Conservation (phyloP, 1,140 invertebrate species). For the Xylocopa sonorina region DNA sequence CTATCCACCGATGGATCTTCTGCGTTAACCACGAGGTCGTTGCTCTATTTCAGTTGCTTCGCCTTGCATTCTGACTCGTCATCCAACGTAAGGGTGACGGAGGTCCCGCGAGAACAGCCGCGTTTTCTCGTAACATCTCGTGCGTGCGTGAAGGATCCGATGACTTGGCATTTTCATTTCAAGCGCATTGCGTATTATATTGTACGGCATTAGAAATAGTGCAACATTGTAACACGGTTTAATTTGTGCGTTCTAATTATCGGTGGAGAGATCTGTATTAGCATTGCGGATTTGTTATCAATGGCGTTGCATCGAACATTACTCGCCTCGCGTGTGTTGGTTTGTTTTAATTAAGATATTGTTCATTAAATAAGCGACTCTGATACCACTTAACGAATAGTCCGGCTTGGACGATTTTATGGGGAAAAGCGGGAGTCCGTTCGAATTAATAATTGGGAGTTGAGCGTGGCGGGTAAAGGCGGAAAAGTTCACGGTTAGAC, state of each 20-base stretch:
- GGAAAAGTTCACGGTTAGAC: conserved; percentile 64
- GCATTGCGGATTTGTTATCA: conserved; percentile 12
- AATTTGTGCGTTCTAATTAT: background rate
- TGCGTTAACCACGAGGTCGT: conserved; percentile 41
- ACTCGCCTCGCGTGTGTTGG: conserved; percentile 8
- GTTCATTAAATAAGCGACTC: background rate
- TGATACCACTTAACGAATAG: background rate
- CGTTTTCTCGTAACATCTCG: background rate
- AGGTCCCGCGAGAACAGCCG: background rate
- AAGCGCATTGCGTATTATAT: background rate
- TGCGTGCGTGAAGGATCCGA: background rate
- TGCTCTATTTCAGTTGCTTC: background rate
- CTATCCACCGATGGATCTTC: conserved; percentile 52
- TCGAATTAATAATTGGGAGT: background rate
- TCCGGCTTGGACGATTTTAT: background rate
- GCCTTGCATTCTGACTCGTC: conserved; percentile 25
- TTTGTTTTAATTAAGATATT: conserved; percentile 1
- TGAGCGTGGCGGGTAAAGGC: conserved; percentile 1
- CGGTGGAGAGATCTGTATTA: background rate
- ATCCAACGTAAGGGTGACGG: background rate
- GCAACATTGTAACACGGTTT: background rate
- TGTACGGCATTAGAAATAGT: too few species aligned
- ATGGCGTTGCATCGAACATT: background rate
- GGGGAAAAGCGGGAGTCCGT: background rate
- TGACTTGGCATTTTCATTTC: conserved; percentile 5